A percentile compares a stretch with the other conserved stretches of the same genome.
Evolutionary conservation across 2,113 vertebrate genomes (phyloP).

Genomic region (Protomyctophum bolini): DNA sequence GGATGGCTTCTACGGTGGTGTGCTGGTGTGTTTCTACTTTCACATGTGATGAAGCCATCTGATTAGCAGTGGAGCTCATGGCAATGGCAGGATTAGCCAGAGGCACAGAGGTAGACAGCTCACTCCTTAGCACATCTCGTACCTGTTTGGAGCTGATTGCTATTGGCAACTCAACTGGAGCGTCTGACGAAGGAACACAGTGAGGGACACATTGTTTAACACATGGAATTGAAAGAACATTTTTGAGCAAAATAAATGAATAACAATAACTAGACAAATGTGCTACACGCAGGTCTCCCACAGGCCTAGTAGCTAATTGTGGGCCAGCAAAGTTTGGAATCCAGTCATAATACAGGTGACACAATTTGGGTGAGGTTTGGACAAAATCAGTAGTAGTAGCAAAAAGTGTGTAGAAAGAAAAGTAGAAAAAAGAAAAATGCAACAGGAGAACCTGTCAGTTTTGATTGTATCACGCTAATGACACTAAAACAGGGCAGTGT

Average conservation of each 20-base stretch:
- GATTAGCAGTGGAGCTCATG: slow-evolving; percentile 63
- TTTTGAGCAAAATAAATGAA: not conserved
- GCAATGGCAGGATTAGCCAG: slow-evolving; percentile 67
- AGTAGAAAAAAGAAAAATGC: no score
- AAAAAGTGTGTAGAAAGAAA: no score
- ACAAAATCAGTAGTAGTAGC: no score
- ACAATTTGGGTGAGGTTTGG: no score
- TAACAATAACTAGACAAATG: no score
- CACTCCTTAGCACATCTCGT: slow-evolving; percentile 78
- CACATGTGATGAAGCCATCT: slow-evolving; percentile 50
- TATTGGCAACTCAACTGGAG: slow-evolving; percentile 71
- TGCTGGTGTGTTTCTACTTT: slow-evolving; percentile 58
- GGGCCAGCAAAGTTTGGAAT: no score
- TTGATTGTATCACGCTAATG: no score
- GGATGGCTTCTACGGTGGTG: slow-evolving; percentile 35
- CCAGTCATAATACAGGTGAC: no score
- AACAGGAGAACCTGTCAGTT: no score
- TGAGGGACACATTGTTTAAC: not conserved
- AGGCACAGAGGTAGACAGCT: slow-evolving; percentile 79
- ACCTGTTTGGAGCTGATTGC: slow-evolving; percentile 81
- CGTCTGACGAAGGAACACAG: slow-evolving; percentile 52
- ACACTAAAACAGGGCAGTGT: no score
- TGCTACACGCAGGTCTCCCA: no score
- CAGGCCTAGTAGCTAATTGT: no score
- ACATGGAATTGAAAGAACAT: not conserved